A percentile compares a stretch with the other conserved stretches of the same genome.
phyloP scores from a whole-genome alignment of 1,140 invertebrate genomes.

The Drosophila tani region DNA sequence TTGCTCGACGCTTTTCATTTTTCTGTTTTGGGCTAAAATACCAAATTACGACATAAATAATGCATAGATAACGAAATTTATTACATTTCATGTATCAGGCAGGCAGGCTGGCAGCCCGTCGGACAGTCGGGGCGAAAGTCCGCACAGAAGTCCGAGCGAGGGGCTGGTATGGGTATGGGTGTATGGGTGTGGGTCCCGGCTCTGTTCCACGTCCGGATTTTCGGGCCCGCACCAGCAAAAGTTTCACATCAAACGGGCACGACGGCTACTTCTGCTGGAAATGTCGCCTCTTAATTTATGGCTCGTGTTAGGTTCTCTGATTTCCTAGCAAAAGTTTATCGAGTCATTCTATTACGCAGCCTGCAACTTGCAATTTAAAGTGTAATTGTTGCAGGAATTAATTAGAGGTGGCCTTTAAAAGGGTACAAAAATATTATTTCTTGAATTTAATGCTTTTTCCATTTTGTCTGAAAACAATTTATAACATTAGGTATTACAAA shows the following conservation, averaged over 20 bases:
- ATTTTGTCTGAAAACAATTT: no score
- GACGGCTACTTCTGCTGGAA: conserved; percentile 44
- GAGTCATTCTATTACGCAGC: conserved; percentile 29
- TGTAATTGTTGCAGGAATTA: conserved; percentile 27
- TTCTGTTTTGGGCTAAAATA: conserved; percentile 83
- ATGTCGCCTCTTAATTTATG: conserved; percentile 78
- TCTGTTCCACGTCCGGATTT: conserved; percentile 53
- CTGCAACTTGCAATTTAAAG: conserved; percentile 39
- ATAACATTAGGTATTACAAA: no score
- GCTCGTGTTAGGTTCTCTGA: conserved; percentile 78
- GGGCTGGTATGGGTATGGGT: background rate
- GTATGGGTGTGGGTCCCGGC: conserved; percentile 5
- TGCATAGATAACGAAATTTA: conserved; percentile 84
- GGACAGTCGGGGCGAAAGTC: conserved; percentile 34
- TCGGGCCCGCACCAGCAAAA: conserved; percentile 37
- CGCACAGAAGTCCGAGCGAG: conserved; percentile 11
- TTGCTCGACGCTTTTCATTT: conserved; percentile 77
- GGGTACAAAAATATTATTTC: no score
- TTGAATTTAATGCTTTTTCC: no score
- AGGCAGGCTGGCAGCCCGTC: conserved; percentile 17
- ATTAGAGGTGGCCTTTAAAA: background rate
- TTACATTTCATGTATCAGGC: conserved; percentile 83
- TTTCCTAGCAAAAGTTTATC: conserved; percentile 69
- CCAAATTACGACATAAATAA: conserved; percentile 84
- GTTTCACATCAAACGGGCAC: conserved; percentile 49